phyloP scores from a whole-genome alignment of 53 echinoderm and acorn worm species.

The Paracentrotus lividus region DNA sequence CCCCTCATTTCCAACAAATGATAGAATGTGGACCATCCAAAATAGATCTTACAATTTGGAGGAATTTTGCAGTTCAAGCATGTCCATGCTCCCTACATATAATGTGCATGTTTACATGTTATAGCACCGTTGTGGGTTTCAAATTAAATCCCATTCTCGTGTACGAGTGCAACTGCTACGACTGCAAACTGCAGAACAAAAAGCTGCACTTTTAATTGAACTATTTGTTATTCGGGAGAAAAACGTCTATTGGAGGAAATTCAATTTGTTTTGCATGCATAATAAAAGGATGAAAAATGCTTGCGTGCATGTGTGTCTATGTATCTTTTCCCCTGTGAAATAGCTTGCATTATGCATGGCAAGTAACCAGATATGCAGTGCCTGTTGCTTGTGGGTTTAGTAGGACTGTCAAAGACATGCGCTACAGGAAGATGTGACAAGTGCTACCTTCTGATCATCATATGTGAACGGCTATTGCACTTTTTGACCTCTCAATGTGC shows the following conservation, averaged over 20 bases:
- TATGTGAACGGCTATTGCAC: constrained; percentile 11
- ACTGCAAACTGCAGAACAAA: background rate
- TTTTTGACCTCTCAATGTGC: constrained; percentile 34
- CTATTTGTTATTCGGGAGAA: constrained; percentile 5
- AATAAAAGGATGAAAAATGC: background rate
- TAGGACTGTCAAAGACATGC: background rate
- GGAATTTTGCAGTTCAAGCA: background rate
- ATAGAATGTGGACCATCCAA: background rate
- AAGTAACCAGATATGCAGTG: background rate
- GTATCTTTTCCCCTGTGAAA: constrained; percentile 1
- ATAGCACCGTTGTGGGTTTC: background rate
- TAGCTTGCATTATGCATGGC: constrained; percentile 37
- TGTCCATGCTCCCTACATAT: background rate
- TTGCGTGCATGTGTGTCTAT: background rate
- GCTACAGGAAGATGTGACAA: background rate
- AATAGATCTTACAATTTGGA: background rate
- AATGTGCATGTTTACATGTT: too few relatives aligned
- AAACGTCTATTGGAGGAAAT: background rate
- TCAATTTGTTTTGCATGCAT: constrained; percentile 45
- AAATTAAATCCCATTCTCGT: background rate
- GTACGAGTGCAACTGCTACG: background rate
- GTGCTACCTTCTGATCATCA: background rate
- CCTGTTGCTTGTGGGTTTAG: constrained; percentile 48
- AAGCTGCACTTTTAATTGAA: constrained; percentile 12
- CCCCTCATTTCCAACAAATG: background rate